phyloP scores from a whole-genome alignment of 2,113 vertebrate genomes.

The Platysternon megacephalum region DNA sequence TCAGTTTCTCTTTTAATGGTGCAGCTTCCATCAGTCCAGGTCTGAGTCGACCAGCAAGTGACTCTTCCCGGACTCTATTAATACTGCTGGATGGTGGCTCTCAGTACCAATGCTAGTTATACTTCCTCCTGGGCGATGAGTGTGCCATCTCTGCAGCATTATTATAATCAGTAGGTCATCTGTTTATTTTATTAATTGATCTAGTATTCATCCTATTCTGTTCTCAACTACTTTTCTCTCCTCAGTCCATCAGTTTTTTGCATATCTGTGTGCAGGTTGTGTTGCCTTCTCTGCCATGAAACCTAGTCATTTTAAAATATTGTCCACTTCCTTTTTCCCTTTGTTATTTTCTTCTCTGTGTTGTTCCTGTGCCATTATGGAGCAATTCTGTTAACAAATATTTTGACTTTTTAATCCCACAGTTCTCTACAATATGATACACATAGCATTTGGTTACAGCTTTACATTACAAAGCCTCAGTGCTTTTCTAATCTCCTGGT shows the following conservation, averaged over 20 bases:
- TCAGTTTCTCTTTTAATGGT: background rate
- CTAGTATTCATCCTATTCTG: background rate
- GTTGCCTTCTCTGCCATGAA: background rate
- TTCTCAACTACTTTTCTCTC: background rate
- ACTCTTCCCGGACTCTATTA: background rate
- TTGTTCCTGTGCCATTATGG: background rate
- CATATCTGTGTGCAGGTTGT: background rate
- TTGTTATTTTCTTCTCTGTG: background rate
- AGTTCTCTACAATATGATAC: background rate
- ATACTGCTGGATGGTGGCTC: background rate
- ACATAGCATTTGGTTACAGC: background rate
- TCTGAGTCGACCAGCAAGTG: background rate
- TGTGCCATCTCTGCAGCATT: background rate
- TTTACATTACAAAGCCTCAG: background rate
- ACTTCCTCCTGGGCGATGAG: accelerated
- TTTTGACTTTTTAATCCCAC: background rate
- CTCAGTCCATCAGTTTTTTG: background rate
- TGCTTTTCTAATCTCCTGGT: background rate
- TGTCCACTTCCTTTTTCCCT: background rate
- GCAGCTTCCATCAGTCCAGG: background rate
- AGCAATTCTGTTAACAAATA: background rate
- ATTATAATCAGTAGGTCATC: background rate
- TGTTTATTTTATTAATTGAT: background rate
- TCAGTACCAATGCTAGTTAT: background rate
- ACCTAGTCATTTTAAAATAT: accelerated